Conservation (phyloP, 2,797 vertebrate species). For the Pogoniulus pusillus region DNA sequence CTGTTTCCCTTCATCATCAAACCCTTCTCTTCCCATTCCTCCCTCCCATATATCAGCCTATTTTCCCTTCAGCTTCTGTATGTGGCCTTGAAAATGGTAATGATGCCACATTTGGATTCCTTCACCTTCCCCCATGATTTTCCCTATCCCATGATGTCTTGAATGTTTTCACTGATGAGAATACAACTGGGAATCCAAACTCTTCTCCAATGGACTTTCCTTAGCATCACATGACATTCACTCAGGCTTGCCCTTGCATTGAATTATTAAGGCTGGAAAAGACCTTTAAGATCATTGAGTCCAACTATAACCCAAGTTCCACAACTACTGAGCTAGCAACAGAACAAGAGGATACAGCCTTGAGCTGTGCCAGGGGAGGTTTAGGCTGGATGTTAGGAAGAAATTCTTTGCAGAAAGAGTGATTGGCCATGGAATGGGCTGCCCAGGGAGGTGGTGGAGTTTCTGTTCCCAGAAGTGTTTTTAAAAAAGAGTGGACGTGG, state of each 20-base stretch:
- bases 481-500: too few species aligned
- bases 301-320: too few species aligned
- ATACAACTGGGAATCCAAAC: neutral
- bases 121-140: neutral
- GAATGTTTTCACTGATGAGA: neutral
- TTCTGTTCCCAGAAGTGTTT: too few species aligned
- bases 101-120: fast-evolving
- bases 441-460: too few species aligned
- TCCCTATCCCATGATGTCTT: neutral
- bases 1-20: neutral
- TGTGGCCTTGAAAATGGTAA: neutral
- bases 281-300: too few species aligned
- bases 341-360: too few species aligned
- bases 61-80: neutral
- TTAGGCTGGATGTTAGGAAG: too few species aligned
- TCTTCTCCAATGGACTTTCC: neutral
- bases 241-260: fast-evolving
- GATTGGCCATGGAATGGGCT: too few species aligned
- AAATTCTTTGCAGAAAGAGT: too few species aligned
- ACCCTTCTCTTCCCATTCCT: neutral
- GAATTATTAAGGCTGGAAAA: too few species aligned
- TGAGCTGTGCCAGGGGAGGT: too few species aligned
- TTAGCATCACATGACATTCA: neutral
- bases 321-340: too few species aligned
- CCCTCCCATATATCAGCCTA: neutral